Evolutionary conservation across 2,888 invertebrate species (phyloP).

Genomic region (Tachina grossa): DNA sequence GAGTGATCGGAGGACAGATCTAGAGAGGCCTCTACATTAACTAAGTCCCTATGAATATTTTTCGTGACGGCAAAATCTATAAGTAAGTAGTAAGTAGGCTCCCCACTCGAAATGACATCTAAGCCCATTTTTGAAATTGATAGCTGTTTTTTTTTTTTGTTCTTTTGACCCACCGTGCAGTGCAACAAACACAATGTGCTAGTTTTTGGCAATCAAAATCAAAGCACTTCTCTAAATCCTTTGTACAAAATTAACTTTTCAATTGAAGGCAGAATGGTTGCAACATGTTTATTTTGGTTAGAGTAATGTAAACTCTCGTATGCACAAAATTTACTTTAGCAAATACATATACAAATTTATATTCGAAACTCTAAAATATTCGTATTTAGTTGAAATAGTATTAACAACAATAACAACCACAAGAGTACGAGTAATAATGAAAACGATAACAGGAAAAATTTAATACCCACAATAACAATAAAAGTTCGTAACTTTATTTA

Average conservation of each 20-base stretch:
- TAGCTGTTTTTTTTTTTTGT: too few relatives aligned
- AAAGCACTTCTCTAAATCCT: slow-evolving; percentile 33
- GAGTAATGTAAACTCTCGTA: slow-evolving; percentile 3
- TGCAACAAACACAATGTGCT: not conserved
- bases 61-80: too few relatives aligned
- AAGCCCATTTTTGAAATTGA: too few relatives aligned
- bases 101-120: too few relatives aligned
- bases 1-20: too few relatives aligned
- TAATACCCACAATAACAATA: slow-evolving; percentile 54
- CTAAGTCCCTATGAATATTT: too few relatives aligned
- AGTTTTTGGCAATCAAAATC: slow-evolving; percentile 1
- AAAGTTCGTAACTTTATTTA: slow-evolving; percentile 40
- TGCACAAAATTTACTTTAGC: slow-evolving; percentile 36
- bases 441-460: slow-evolving; percentile 44
- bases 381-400: slow-evolving; percentile 2
- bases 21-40: too few relatives aligned
- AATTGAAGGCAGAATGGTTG: slow-evolving; percentile 9
- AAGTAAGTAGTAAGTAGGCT: too few relatives aligned
- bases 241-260: slow-evolving; percentile 17
- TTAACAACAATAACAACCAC: not conserved
- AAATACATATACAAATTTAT: slow-evolving; percentile 54
- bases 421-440: not conserved
- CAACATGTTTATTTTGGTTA: slow-evolving; percentile 27
- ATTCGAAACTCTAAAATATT: slow-evolving; percentile 46
- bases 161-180: not conserved